Evolutionary conservation across 35 echinoderm and acorn worm species (phyloP).

Genomic region (Stichopus chloronotus): DNA sequence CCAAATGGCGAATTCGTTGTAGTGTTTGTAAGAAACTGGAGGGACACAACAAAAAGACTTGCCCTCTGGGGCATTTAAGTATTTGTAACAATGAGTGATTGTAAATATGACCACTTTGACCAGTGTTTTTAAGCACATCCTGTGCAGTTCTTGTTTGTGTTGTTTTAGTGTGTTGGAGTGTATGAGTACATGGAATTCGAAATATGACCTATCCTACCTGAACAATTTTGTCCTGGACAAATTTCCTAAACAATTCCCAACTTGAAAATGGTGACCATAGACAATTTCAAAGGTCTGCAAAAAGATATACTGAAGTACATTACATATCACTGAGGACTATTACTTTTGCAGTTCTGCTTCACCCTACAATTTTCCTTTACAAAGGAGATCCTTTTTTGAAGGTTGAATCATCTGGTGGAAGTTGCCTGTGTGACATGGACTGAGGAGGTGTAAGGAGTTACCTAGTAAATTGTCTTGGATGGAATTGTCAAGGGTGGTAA

Average conservation of each 20-base stretch:
- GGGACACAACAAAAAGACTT: constrained; percentile 40
- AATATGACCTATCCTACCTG: constrained; percentile 8
- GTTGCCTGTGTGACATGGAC: constrained; percentile 1
- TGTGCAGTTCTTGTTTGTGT: constrained; percentile 17
- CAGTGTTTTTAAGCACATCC: constrained; percentile 5
- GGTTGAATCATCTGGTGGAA: no score
- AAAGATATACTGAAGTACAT: constrained; percentile 6
- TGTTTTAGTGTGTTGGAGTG: not conserved
- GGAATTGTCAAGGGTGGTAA: constrained; percentile 21
- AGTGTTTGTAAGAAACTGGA: constrained; percentile 10
- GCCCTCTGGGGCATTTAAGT: not conserved
- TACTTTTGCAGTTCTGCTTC: not conserved
- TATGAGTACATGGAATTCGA: not conserved
- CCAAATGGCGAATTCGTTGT: not conserved
- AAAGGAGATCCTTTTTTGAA: no score
- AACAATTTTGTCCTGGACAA: constrained; percentile 12
- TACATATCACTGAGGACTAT: no score
- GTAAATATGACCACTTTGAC: not conserved
- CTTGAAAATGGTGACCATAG: constrained; percentile 8
- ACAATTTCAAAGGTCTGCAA: constrained; percentile 9
- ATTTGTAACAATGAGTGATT: not conserved
- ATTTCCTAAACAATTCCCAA: not conserved
- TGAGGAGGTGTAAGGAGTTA: not conserved
- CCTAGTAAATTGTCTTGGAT: not conserved
- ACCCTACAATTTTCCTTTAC: no score